Evolutionary conservation across 30 jellyfish, hydroid and myxozoan genomes (phyloP), one percentile per base, ranked within the genome.

Genomic region (Chironex yamaguchii): DNA sequence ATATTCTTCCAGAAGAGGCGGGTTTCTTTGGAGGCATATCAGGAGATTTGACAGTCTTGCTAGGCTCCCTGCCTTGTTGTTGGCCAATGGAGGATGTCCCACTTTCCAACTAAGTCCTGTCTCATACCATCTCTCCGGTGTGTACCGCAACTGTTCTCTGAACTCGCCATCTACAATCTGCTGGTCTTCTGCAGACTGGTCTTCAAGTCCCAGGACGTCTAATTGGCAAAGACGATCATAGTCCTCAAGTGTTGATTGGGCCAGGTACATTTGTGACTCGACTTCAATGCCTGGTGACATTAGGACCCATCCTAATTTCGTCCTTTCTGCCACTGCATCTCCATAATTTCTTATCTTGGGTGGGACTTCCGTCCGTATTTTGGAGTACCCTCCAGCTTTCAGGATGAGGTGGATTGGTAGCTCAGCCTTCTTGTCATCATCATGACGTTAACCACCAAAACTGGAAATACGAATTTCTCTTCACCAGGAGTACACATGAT

Each of bases 91-190:
- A 20, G 87, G 83, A 35, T 76, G 42, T 31, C 62, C 52, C 63
- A 63, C 85, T 49, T 89, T 80, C 97, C 97, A 80, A 54, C 71
- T 22, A 23, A 89, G 51, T 22, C 90, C 90, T 3, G 93, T 89
- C 63, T 89, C 97, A 65, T 32, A 78, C 67, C 86, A 68, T 69
- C 89, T 93, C 65, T 79, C 85, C 2, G 78, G 85, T 31, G 22
- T 48, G 24, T 70, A 63, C 4, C 30, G 21, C 4, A 78, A 32
- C 27, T 78, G 90, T 9, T 78, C 75, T 31, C 22, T 28, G 87
- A 78, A 78, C 75, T 78, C 48, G 4, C 24, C 20, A 29, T 42
- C 17, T 25, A 62, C 87, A n/a, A 30, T 1, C 6, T 70, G 0
- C 29, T 24, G 29, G 0, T 21, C 14, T 2, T 78, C 87, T 29